Evolutionary conservation across 2,797 vertebrate species (phyloP).

Genomic region (Masticophis lateralis): DNA sequence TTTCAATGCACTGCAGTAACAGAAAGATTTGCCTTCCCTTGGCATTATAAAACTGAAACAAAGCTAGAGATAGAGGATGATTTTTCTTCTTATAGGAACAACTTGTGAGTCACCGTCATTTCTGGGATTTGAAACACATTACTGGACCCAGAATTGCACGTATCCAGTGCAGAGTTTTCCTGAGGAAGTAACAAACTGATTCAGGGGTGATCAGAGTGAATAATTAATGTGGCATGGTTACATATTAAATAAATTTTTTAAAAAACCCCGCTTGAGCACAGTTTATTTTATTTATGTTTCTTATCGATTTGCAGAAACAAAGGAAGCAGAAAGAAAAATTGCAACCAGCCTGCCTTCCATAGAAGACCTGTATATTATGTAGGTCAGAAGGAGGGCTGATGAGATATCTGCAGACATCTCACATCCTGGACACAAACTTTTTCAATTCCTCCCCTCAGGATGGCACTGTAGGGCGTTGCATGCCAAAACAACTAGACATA

Average conservation of each 20-base stretch:
- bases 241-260: background rate
- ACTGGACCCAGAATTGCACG: background rate
- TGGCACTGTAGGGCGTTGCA: too few relatives aligned
- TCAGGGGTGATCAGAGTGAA: background rate
- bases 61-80: background rate
- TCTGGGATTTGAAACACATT: background rate
- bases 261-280: background rate
- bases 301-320: background rate
- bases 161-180: background rate
- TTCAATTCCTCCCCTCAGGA: too few relatives aligned
- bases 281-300: background rate
- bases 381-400: too few relatives aligned
- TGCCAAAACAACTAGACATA: too few relatives aligned
- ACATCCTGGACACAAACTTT: too few relatives aligned
- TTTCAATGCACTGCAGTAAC: background rate
- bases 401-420: too few relatives aligned
- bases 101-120: background rate
- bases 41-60: background rate
- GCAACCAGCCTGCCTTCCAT: too few relatives aligned
- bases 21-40: background rate
- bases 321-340: background rate
- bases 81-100: background rate
- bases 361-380: too few relatives aligned
- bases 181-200: background rate
- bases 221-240: background rate